Conservation (phyloP, 2,113 vertebrate species). For the Greenwoodochromis staneri region DNA sequence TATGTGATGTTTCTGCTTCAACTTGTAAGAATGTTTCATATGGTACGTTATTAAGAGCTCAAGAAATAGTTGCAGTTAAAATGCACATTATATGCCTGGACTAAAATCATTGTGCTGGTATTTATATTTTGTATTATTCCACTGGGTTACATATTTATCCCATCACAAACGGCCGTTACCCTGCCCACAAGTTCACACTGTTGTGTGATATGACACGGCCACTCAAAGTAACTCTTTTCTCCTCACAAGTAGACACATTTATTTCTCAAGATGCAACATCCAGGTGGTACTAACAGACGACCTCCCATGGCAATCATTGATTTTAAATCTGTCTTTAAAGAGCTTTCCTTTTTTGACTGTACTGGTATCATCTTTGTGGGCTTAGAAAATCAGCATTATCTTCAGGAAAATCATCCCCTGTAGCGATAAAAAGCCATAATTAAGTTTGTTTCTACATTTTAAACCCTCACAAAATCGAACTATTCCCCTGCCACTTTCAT, state of each 20-base stretch:
- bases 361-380: neutral
- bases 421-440: neutral
- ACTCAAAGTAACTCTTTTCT: neutral
- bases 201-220: neutral
- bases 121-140: neutral
- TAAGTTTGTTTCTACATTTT: neutral
- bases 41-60: neutral
- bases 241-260: neutral
- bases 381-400: neutral
- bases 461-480: neutral
- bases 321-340: conserved; percentile 18
- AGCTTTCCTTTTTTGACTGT: neutral
- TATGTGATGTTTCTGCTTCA: neutral
- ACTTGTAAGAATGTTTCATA: neutral
- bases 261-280: conserved; percentile 10
- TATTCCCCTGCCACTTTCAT: neutral
- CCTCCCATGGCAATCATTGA: conserved; percentile 35
- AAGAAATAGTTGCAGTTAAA: neutral
- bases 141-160: neutral
- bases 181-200: neutral
- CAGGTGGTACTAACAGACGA: conserved; percentile 1
- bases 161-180: neutral
- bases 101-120: neutral
- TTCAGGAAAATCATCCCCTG: neutral
- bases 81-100: neutral